Evolutionary conservation across 2,888 invertebrate genomes (phyloP).

Genomic region (Amphipyra berbera): DNA sequence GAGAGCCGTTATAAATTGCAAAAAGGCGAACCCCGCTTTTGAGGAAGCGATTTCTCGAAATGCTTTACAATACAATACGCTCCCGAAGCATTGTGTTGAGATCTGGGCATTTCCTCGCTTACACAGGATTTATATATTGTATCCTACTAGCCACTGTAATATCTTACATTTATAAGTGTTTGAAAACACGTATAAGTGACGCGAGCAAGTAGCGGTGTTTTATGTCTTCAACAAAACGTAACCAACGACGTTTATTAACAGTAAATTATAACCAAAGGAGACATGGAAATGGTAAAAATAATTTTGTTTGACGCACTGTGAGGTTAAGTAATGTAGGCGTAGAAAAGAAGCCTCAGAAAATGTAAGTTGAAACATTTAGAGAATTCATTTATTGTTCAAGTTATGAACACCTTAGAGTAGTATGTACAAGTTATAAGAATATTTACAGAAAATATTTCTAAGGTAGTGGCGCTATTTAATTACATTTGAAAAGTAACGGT

Average conservation of each 20-base stretch:
- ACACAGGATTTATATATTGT: conserved; percentile 76
- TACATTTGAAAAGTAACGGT: background rate
- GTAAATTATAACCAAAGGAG: conserved; percentile 6
- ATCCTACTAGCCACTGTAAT: conserved; percentile 52
- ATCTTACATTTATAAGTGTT: conserved; percentile 50
- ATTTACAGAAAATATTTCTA: background rate
- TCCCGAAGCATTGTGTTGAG: conserved; percentile 79
- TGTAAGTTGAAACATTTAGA: conserved; percentile 8
- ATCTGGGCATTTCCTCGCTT: conserved; percentile 76
- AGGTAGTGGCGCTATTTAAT: background rate
- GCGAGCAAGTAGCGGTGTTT: conserved; percentile 1
- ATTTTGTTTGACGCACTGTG: conserved; percentile 10
- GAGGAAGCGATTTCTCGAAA: conserved; percentile 86
- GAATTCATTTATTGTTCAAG: conserved; percentile 1
- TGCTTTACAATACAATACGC: conserved; percentile 85
- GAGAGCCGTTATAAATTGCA: conserved; percentile 85
- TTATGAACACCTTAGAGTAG: background rate
- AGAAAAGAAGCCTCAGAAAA: conserved; percentile 5
- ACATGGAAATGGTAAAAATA: conserved; percentile 16
- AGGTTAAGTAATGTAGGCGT: conserved; percentile 1
- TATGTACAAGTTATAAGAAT: background rate
- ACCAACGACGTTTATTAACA: background rate
- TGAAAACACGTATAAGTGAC: conserved; percentile 42
- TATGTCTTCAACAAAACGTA: conserved; percentile 5
- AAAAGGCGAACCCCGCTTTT: conserved; percentile 83